Conservation (phyloP, 1,140 invertebrate species). For the Maniola jurtina region DNA sequence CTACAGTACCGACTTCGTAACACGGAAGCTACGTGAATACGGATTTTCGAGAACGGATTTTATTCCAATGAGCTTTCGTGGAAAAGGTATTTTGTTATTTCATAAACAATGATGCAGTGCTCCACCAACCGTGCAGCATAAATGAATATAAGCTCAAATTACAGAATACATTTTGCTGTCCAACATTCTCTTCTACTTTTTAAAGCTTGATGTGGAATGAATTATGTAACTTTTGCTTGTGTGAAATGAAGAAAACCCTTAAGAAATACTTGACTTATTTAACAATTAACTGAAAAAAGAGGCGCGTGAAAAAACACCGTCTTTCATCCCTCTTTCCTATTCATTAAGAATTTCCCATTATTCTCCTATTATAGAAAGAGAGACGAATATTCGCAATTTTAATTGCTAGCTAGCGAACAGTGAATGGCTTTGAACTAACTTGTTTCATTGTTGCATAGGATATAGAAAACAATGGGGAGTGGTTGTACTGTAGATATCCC, state of each 20-base stretch:
- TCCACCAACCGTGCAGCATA: not conserved
- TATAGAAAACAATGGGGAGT: constrained; percentile 23
- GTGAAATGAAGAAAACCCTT: no score
- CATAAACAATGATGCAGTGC: constrained; percentile 7
- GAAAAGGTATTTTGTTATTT: constrained; percentile 4
- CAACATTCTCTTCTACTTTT: not conserved
- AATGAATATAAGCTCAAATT: not conserved
- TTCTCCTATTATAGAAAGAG: constrained; percentile 25
- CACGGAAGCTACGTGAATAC: constrained; percentile 13
- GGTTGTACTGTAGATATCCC: constrained; percentile 31
- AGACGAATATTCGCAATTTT: constrained; percentile 29
- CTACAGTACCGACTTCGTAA: constrained; percentile 11
- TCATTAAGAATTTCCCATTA: constrained; percentile 25
- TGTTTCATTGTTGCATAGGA: constrained; percentile 24
- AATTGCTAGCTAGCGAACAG: constrained; percentile 30
- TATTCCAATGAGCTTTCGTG: constrained; percentile 13
- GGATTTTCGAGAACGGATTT: constrained; percentile 17
- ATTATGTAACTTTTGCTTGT: no score
- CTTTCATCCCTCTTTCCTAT: constrained; percentile 14
- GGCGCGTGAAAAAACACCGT: not conserved
- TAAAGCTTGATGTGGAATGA: not conserved
- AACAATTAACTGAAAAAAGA: constrained; percentile 8
- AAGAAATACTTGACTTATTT: no score
- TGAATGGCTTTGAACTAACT: constrained; percentile 28
- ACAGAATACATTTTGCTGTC: not conserved